Conservation (phyloP, 2,888 invertebrate genomes). For the Perdita meconis region DNA sequence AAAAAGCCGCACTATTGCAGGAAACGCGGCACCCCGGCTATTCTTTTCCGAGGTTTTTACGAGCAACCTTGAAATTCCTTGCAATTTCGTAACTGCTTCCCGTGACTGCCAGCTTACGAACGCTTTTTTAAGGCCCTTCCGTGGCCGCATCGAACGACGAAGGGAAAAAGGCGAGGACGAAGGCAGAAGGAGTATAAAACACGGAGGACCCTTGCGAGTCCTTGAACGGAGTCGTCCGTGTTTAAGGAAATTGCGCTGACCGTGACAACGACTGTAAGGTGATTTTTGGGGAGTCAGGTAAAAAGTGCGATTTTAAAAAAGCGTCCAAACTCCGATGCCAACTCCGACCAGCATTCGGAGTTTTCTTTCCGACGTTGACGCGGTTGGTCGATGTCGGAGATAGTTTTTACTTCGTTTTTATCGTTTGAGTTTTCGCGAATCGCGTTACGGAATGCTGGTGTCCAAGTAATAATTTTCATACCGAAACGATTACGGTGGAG, state of each 20-base stretch:
- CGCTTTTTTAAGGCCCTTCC: constrained; percentile 68
- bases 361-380: constrained; percentile 7
- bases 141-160: constrained; percentile 38
- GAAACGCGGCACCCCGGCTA: constrained; percentile 76
- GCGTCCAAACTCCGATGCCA: background rate
- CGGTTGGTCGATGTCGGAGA: constrained; percentile 23
- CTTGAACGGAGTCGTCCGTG: constrained; percentile 66
- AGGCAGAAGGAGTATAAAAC: constrained; percentile 37
- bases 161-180: background rate
- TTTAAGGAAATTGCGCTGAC: constrained; percentile 43
- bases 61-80: constrained; percentile 79
- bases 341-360: constrained; percentile 6
- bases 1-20: constrained; percentile 82
- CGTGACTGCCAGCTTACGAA: constrained; percentile 68
- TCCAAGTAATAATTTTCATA: background rate
- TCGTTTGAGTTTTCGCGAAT: background rate
- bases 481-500: background rate
- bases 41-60: constrained; percentile 75
- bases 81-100: constrained; percentile 76
- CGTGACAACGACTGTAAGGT: constrained; percentile 36
- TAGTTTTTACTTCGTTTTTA: background rate
- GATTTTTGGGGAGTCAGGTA: constrained; percentile 50
- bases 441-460: background rate
- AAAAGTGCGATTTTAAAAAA: constrained; percentile 40
- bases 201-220: constrained; percentile 66